These are phyloP conservation scores for Ptychochromis oligacanthus DNA, from an alignment of 2,113 vertebrate genomes.

Conservation along the genomic window DNA sequence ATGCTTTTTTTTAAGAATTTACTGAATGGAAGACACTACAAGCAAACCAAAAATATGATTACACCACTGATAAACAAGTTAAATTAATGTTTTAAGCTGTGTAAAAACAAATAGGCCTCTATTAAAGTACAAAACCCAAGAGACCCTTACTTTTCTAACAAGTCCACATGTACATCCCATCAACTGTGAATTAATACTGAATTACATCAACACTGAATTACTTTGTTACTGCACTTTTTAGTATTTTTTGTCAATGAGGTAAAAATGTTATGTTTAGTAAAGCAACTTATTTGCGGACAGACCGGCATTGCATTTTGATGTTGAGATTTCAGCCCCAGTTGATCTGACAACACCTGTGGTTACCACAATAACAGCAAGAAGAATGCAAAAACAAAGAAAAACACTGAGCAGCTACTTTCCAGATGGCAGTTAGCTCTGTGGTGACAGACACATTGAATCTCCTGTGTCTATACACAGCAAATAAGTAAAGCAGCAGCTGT, in stretches of 20 bases:
- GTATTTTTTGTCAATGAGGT: background rate
- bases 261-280: background rate
- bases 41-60: background rate
- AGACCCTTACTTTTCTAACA: background rate
- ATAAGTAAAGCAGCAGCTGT: background rate
- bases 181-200: background rate
- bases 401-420: background rate
- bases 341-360: background rate
- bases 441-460: background rate
- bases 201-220: background rate
- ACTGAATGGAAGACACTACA: background rate
- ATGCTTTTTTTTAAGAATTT: background rate
- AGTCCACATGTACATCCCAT: background rate
- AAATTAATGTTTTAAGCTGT: background rate
- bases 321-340: background rate
- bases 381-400: background rate
- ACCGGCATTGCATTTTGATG: background rate
- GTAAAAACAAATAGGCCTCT: background rate
- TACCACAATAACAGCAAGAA: background rate
- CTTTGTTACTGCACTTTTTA: background rate
- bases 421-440: background rate
- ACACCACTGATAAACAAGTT: background rate
- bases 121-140: slow-evolving; percentile 3
- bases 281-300: background rate
- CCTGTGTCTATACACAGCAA: background rate